A percentile compares a stretch with the other conserved stretches of the same genome.
phyloP scores from a whole-genome alignment of 2,113 vertebrate species.

The Notarius lentiginosus region DNA sequence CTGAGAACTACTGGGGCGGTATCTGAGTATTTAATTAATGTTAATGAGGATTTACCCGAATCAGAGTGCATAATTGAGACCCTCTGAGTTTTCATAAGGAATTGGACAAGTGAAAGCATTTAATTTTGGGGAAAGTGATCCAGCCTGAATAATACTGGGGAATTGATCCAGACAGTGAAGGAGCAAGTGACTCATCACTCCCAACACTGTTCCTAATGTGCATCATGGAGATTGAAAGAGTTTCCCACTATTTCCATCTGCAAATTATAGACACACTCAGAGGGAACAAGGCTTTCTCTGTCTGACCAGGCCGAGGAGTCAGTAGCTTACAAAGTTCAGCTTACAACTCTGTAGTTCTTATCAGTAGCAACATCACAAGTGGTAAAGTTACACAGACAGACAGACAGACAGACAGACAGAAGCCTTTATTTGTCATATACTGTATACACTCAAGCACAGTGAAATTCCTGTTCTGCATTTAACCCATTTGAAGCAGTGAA shows the following conservation, averaged over 20 bases:
- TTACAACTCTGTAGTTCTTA: not conserved
- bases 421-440: no score
- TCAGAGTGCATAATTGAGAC: no score
- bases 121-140: conserved; percentile 7
- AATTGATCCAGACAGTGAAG: conserved; percentile 8
- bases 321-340: not conserved
- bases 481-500: no score
- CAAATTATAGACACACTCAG: not conserved
- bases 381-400: not conserved
- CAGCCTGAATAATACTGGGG: conserved; percentile 6
- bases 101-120: not conserved
- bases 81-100: not conserved
- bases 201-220: conserved; percentile 23
- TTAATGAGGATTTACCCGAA: not conserved
- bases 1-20: not conserved
- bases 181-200: conserved; percentile 41
- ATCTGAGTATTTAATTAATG: not conserved
- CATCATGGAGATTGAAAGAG: conserved; percentile 18
- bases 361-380: not conserved
- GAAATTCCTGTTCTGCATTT: no score
- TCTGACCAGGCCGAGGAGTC: not conserved
- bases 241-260: not conserved
- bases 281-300: not conserved
- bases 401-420: not conserved
- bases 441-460: no score